Evolutionary conservation across 2,888 invertebrate genomes (phyloP).

Genomic region (Pammene fasciana): DNA sequence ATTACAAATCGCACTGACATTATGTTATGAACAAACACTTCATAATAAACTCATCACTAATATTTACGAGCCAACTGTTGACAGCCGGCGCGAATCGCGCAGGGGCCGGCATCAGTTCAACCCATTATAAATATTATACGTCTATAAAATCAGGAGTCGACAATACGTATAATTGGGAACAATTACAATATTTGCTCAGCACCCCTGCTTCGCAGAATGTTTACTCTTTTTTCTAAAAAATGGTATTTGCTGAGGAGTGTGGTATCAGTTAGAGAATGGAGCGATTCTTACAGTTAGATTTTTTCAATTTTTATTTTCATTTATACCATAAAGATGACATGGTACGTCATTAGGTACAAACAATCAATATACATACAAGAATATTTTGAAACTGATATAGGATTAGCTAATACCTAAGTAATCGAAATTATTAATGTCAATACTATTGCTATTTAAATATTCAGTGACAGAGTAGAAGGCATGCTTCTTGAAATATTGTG

Average conservation of each 20-base stretch:
- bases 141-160: slow-evolving; percentile 26
- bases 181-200: slow-evolving; percentile 70
- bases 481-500: no score
- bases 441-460: no score
- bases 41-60: slow-evolving; percentile 26
- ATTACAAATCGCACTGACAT: slow-evolving; percentile 11
- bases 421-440: no score
- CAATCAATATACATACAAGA: no score
- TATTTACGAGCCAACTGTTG: slow-evolving; percentile 21
- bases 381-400: no score
- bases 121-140: slow-evolving; percentile 38
- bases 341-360: no score
- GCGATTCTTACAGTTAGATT: neutral
- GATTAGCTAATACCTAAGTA: no score
- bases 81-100: slow-evolving; percentile 33
- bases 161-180: slow-evolving; percentile 68
- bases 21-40: slow-evolving; percentile 8
- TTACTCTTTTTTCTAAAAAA: slow-evolving; percentile 58
- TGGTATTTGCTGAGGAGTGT: slow-evolving; percentile 44
- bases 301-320: no score
- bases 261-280: slow-evolving; percentile 30
- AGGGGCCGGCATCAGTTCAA: slow-evolving; percentile 19
- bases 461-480: no score
- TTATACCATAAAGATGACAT: no score
- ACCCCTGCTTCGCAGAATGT: slow-evolving; percentile 54